Conservation (phyloP, 2,113 vertebrate species). For the Trogon surrucura region DNA sequence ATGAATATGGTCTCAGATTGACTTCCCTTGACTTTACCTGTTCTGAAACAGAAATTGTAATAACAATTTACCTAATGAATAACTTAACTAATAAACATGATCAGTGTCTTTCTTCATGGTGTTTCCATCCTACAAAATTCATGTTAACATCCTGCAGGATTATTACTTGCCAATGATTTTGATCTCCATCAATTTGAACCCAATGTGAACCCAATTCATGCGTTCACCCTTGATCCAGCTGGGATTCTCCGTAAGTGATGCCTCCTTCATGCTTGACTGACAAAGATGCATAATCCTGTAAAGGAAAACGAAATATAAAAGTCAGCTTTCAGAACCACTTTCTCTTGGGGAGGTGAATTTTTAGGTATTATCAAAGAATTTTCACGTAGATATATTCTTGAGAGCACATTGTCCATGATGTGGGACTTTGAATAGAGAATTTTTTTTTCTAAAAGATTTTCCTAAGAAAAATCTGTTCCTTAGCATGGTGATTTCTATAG, state of each 20-base stretch:
- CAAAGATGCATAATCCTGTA: background rate
- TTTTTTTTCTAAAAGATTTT: background rate
- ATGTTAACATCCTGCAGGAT: background rate
- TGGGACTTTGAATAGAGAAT: background rate
- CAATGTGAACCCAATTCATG: background rate
- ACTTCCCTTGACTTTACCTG: background rate
- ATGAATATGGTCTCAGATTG: background rate
- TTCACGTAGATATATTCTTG: background rate
- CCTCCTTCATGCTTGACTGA: background rate
- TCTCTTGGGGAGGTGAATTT: background rate
- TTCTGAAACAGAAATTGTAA: background rate
- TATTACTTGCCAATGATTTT: background rate
- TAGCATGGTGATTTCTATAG: background rate
- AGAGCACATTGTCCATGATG: background rate
- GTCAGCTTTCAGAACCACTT: background rate
- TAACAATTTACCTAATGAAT: background rate
- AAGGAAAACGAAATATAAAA: background rate
- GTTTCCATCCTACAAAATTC: background rate
- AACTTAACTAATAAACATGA: background rate
- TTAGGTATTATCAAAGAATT: background rate
- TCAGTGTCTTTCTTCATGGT: background rate
- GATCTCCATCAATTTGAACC: background rate
- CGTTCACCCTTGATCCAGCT: background rate
- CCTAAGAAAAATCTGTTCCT: background rate
- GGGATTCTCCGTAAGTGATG: background rate